A percentile compares a stretch with the other conserved stretches of the same genome.
These are phyloP conservation scores for Melanaphis sacchari DNA, from an alignment of 1,140 invertebrate genomes.

Conservation along the genomic window DNA sequence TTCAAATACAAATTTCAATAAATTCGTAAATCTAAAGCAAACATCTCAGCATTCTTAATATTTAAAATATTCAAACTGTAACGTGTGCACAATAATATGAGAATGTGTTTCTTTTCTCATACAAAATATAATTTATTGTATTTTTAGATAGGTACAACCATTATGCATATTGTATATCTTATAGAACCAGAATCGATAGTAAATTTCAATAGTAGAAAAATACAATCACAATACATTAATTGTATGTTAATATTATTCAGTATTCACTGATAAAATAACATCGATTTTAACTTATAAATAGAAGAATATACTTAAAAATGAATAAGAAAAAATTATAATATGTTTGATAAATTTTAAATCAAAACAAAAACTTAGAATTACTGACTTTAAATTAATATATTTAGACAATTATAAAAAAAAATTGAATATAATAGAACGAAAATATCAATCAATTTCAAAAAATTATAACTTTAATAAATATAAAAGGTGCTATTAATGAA, in stretches of 20 bases:
- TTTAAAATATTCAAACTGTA: not conserved
- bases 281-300: not conserved
- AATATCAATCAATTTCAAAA: not conserved
- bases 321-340: not conserved
- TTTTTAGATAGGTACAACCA: slow-evolving; percentile 13
- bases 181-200: not conserved
- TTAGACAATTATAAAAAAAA: not conserved
- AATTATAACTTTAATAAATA: not conserved
- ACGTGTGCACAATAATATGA: not conserved
- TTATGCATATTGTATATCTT: not conserved
- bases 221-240: not conserved
- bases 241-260: slow-evolving; percentile 1
- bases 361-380: not conserved
- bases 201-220: not conserved
- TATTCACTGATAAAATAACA: not conserved
- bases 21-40: not conserved
- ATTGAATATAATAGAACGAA: not conserved
- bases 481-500: not conserved
- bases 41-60: not conserved
- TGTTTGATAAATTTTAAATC: not conserved
- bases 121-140: slow-evolving; percentile 20
- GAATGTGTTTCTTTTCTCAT: not conserved
- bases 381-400: not conserved
- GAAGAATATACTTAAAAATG: not conserved
- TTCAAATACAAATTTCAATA: not conserved